Evolutionary conservation across 2,888 invertebrate species (phyloP).

Genomic region (Neocrepidodera transversa): DNA sequence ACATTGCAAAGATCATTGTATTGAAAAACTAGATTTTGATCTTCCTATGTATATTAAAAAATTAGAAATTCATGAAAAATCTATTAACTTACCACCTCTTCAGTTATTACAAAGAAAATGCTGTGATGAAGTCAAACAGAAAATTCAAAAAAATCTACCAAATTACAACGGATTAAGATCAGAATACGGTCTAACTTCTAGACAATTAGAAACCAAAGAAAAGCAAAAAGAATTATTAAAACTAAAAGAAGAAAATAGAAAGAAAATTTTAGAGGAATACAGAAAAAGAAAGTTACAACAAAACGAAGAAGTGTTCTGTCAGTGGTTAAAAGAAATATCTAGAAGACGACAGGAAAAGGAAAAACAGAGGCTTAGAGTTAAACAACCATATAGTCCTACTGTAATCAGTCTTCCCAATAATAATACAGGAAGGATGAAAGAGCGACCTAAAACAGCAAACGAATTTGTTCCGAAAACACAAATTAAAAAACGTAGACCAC

Average conservation of each 20-base stretch:
- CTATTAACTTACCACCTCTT: conserved; percentile 52
- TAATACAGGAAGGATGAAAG: conserved; percentile 35
- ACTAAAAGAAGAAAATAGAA: conserved; percentile 59
- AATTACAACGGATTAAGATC: conserved; percentile 64
- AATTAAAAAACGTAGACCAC: conserved; percentile 48
- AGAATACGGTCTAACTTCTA: conserved; percentile 63
- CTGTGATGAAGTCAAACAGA: conserved; percentile 58
- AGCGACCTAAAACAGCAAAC: conserved; percentile 54
- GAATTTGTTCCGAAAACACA: conserved; percentile 46
- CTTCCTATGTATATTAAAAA: conserved; percentile 53
- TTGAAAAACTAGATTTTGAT: conserved; percentile 54
- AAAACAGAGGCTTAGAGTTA: conserved; percentile 12
- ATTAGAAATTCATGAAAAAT: conserved; percentile 53
- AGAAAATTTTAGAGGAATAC: conserved; percentile 59
- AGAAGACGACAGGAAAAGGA: conserved; percentile 41
- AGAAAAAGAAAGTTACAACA: conserved; percentile 54
- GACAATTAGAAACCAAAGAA: conserved; percentile 60
- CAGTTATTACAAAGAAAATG: conserved; percentile 56
- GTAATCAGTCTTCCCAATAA: conserved; percentile 44
- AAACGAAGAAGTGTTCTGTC: conserved; percentile 64
- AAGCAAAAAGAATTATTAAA: conserved; percentile 56
- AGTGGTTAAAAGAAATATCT: conserved; percentile 61
- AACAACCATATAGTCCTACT: conserved; percentile 41
- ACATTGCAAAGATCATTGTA: conserved; percentile 57
- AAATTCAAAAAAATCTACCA: conserved; percentile 57